A percentile compares a stretch with the other conserved stretches of the same genome.
phyloP scores from a whole-genome alignment of 2,797 vertebrate species.

The Macroramphosus scolopax region DNA sequence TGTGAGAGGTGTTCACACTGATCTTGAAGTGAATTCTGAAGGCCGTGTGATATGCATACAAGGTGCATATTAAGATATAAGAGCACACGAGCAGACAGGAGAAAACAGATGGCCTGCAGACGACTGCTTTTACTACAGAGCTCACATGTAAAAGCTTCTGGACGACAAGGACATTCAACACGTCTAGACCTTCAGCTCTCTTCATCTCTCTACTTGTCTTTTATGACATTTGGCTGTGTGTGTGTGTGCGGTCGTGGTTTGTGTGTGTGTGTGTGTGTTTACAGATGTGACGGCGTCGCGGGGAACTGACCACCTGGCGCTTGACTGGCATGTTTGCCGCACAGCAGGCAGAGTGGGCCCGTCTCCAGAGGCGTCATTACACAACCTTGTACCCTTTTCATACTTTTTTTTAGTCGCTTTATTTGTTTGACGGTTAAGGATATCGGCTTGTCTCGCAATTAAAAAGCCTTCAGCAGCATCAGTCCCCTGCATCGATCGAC shows the following conservation, averaged over 20 bases:
- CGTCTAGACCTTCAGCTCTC: conserved; percentile 4
- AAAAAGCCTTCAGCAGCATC: conserved; percentile 13
- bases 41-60: not conserved
- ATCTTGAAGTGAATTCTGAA: not conserved
- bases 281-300: conserved; percentile 52
- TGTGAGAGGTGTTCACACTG: conserved; percentile 7
- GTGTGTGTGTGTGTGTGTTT: conserved; percentile 29
- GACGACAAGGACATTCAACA: conserved; percentile 3
- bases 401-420: conserved; percentile 20
- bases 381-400: conserved; percentile 43
- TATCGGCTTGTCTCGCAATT: conserved; percentile 16
- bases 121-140: not conserved
- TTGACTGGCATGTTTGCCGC: conserved; percentile 64
- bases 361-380: conserved; percentile 50
- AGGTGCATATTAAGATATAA: conserved; percentile 5
- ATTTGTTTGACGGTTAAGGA: conserved; percentile 39
- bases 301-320: conserved; percentile 56
- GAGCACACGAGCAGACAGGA: not conserved
- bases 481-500: conserved; percentile 1
- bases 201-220: conserved; percentile 10
- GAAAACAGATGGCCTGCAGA: not conserved
- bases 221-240: conserved; percentile 6
- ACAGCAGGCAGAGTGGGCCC: conserved; percentile 40
- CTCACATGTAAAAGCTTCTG: too few relatives aligned
- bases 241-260: conserved; percentile 16